These are phyloP conservation scores for Epinotia nisella DNA, from an alignment of 2,888 invertebrate genomes.

Conservation along the genomic window DNA sequence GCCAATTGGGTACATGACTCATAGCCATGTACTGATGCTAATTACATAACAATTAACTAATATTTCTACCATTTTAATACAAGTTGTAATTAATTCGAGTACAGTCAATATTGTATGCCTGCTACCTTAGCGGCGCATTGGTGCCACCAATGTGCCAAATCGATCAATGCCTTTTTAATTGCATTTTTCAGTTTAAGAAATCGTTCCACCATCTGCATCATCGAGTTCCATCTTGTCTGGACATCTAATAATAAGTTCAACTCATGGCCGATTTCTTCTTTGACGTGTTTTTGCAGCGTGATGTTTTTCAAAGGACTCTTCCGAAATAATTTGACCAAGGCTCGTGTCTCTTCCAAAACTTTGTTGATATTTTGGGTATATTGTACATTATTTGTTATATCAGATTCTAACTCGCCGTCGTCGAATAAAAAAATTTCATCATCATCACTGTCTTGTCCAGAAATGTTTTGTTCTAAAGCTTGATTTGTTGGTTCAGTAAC, in stretches of 20 bases:
- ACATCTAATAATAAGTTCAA: slow-evolving; percentile 22
- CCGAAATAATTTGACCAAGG: slow-evolving; percentile 36
- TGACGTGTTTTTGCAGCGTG: slow-evolving; percentile 39
- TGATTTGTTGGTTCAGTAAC: neutral
- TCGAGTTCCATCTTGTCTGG: slow-evolving; percentile 40
- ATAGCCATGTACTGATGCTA: no score
- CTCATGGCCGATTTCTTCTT: slow-evolving; percentile 32
- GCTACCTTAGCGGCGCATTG: no score
- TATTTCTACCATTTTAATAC: no score
- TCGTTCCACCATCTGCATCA: slow-evolving; percentile 35
- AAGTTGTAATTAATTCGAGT: no score
- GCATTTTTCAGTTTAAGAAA: slow-evolving; percentile 39
- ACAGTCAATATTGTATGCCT: no score
- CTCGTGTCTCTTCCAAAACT: slow-evolving; percentile 14
- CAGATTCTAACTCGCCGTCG: slow-evolving; percentile 13
- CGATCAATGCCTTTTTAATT: slow-evolving; percentile 40
- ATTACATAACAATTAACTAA: no score
- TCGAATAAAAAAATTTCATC: slow-evolving; percentile 14
- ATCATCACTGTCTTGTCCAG: slow-evolving; percentile 44
- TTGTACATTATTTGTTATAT: neutral
- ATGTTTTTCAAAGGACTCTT: slow-evolving; percentile 42
- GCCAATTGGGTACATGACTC: no score
- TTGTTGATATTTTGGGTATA: slow-evolving; percentile 26
- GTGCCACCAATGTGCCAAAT: no score
- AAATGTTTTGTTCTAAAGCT: slow-evolving; percentile 14